A percentile compares a stretch with the other conserved stretches of the same genome.
Conservation (phyloP, 2,113 vertebrate genomes). For the Phrynosoma blainvillii region DNA sequence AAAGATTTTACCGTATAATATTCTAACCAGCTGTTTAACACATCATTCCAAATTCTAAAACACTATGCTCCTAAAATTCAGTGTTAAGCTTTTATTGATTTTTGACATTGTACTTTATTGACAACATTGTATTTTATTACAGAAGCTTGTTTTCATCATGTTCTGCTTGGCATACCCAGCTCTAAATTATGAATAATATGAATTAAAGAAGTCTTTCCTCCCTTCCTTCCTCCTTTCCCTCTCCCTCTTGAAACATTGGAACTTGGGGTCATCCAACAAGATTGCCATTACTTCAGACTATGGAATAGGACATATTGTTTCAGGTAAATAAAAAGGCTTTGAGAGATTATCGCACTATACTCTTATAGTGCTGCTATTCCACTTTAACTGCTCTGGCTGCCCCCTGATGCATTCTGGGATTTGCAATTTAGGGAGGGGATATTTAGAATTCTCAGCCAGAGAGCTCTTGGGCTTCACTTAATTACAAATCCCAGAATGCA, state of each 20-base stretch:
- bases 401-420: no score
- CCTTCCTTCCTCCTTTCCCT: not conserved
- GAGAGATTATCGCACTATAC: not conserved
- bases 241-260: not conserved
- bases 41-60: not conserved
- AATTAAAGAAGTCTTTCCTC: not conserved
- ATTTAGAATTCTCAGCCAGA: no score
- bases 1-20: not conserved
- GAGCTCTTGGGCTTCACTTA: no score
- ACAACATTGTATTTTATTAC: slow-evolving; percentile 2
- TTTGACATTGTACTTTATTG: not conserved
- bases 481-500: no score
- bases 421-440: no score
- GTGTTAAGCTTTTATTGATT: slow-evolving; percentile 5
- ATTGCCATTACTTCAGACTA: not conserved
- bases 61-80: not conserved
- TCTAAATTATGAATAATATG: not conserved
- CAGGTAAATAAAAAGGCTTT: not conserved
- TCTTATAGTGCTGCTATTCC: no score
- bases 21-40: not conserved
- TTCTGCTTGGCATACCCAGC: not conserved
- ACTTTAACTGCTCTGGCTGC: no score
- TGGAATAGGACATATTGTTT: not conserved
- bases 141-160: not conserved
- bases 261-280: not conserved